phyloP scores from a whole-genome alignment of 1,140 invertebrate genomes.

The Papilio xuthus region DNA sequence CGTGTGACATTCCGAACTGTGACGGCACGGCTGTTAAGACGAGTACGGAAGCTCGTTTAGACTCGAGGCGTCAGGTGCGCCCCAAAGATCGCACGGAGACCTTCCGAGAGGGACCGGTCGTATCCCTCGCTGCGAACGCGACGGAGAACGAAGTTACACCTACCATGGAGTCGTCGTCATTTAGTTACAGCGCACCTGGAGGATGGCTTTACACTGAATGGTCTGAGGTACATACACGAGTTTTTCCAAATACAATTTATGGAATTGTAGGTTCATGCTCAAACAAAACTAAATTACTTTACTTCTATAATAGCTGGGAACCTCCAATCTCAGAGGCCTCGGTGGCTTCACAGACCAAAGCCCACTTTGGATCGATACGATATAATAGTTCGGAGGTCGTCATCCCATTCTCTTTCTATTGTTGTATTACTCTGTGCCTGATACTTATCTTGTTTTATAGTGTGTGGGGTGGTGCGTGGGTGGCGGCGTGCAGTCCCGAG shows the following conservation, averaged over 20 bases:
- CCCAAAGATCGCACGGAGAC: conserved; percentile 64
- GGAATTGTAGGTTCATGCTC: too few relatives aligned
- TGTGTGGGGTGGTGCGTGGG: conserved; percentile 83
- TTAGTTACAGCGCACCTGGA: conserved; percentile 64
- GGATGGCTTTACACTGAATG: conserved; percentile 77
- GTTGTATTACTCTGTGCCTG: background rate
- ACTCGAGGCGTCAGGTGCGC: conserved; percentile 68
- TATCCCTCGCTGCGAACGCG: conserved; percentile 61
- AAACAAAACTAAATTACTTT: too few relatives aligned
- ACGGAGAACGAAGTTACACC: conserved; percentile 62
- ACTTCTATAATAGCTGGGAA: too few relatives aligned
- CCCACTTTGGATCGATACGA: too few relatives aligned
- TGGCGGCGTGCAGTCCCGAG: conserved; percentile 84
- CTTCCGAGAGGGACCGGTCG: conserved; percentile 67
- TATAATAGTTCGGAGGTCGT: too few relatives aligned
- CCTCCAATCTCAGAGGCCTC: too few relatives aligned
- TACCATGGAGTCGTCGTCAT: conserved; percentile 54
- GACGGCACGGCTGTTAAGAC: conserved; percentile 59
- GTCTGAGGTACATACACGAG: conserved; percentile 61
- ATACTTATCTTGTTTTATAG: conserved; percentile 51
- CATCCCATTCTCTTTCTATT: too few relatives aligned
- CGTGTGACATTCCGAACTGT: conserved; percentile 73
- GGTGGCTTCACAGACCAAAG: too few relatives aligned
- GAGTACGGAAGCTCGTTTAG: conserved; percentile 55
- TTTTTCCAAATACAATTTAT: background rate